Percentiles rank a stretch among this genome's conserved stretches.
Conservation (phyloP, 2,888 invertebrate species). For the Odontocerum albicorne region DNA sequence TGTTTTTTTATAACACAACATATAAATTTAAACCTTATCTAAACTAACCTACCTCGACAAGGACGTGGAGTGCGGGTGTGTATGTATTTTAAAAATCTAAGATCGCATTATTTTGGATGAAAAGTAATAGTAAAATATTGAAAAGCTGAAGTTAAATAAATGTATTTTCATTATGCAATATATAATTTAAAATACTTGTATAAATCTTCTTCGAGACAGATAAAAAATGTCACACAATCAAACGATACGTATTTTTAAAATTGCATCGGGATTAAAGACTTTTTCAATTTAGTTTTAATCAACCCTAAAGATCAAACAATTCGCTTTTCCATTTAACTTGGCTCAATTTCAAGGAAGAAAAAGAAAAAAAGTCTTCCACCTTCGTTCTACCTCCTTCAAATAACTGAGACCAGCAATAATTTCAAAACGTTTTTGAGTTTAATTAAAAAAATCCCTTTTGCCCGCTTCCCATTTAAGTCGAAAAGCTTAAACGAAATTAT, state of each 20-base stretch:
- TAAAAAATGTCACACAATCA: not conserved
- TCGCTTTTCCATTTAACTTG: conserved; percentile 6
- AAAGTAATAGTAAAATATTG: too few species aligned
- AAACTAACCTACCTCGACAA: too few species aligned
- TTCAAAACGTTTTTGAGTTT: conserved; percentile 19
- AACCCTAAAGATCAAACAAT: conserved; percentile 17
- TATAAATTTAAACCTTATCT: too few species aligned
- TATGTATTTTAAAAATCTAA: too few species aligned
- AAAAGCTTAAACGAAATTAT: conserved; percentile 6
- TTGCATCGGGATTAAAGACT: conserved; percentile 27
- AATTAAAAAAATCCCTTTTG: conserved; percentile 11
- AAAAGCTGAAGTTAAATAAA: too few species aligned
- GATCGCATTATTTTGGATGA: too few species aligned
- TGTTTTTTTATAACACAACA: too few species aligned
- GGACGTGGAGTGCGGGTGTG: too few species aligned
- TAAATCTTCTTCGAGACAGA: too few species aligned
- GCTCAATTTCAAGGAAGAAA: conserved; percentile 6
- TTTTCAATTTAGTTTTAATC: conserved; percentile 16
- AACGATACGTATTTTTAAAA: conserved; percentile 7
- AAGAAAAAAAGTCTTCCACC: not conserved
- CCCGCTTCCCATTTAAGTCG: not conserved
- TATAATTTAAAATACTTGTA: too few species aligned
- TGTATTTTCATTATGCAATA: too few species aligned
- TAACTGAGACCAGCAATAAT: conserved; percentile 15
- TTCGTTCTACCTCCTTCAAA: conserved; percentile 11